Evolutionary conservation across 2,113 vertebrate species (phyloP), one percentile per base, ranked within the genome.

Genomic region (Otis tarda): DNA sequence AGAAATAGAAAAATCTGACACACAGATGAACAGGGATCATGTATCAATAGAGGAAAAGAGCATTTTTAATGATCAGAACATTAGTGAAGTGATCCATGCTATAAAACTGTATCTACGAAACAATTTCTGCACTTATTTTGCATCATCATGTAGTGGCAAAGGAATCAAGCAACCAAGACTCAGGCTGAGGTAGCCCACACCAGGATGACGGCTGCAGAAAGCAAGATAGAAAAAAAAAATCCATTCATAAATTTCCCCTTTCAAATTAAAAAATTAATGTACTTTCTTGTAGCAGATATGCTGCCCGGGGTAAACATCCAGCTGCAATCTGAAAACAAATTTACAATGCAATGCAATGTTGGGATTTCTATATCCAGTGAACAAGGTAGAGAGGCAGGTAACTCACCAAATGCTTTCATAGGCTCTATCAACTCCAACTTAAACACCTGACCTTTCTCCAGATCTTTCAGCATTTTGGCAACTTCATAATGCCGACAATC

Each of bases 371-470:
- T 14, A 22, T 3, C 23, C 35, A 49, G 7, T 14, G 64, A 82
- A 64, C 22, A 94, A 70, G 25, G 14, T 30, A 12, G 22, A 71
- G n/a, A 79, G 21, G 31, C 63, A 78, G n/a, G 30, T 55, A 71
- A 98, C 99, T 99, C 97, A 99, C 99, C 99, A n/a, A 99, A 99
- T 27, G 99, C 98, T 97, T 99, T 99, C 98, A 98, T 98, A 17
- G 99, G 99, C 94, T 99, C 99, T 56, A 99, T 95, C 92, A 99
- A 93, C 88, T 98, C 98, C 94, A 99, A 86, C 45, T 98, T 99
- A 95, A 99, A 99, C 52, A 94, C 17, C 90, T 97, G 97, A 67
- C 98, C 98, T 83, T 95, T 98, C 74, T 99, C 98, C 63, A 99
- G 96, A 33, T 99, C 99, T 92, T 99, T 99, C 17, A 99, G 97